These are phyloP conservation scores for Aegypius monachus DNA, from an alignment of 2,113 vertebrate species.

Conservation along the genomic window DNA sequence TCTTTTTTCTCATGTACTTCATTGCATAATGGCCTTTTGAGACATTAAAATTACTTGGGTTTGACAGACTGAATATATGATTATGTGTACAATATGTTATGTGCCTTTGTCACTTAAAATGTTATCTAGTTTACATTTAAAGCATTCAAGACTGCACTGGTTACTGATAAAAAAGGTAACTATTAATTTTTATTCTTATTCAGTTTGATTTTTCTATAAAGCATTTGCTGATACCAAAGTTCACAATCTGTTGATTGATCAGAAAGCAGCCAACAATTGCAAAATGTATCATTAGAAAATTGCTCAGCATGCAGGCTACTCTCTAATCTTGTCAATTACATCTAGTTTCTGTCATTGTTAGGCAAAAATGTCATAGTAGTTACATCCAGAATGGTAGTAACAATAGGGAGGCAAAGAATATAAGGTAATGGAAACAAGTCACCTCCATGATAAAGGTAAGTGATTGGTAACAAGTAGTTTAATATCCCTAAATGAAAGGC, in stretches of 20 bases:
- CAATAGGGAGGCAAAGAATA: background rate
- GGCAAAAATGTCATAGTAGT: background rate
- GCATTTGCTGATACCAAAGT: background rate
- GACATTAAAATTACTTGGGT: background rate
- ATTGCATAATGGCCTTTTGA: background rate
- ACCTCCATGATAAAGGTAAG: background rate
- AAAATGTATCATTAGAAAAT: background rate
- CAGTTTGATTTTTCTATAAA: background rate
- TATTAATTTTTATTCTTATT: background rate
- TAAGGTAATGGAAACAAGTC: background rate
- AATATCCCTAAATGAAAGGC: background rate
- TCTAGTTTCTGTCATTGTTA: background rate
- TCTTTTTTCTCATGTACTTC: background rate
- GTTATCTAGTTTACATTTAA: background rate
- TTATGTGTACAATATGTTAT: background rate
- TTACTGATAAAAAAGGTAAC: background rate
- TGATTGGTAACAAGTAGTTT: background rate
- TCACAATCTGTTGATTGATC: background rate
- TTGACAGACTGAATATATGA: background rate
- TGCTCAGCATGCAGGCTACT: background rate
- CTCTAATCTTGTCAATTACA: background rate
- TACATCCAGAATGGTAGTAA: background rate
- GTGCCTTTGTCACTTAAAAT: background rate
- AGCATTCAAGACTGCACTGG: background rate
- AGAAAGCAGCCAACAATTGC: background rate